A percentile compares a stretch with the other conserved stretches of the same genome.
Evolutionary conservation across 2,797 vertebrate species (phyloP).

Genomic region (Lithobates sylvaticus): DNA sequence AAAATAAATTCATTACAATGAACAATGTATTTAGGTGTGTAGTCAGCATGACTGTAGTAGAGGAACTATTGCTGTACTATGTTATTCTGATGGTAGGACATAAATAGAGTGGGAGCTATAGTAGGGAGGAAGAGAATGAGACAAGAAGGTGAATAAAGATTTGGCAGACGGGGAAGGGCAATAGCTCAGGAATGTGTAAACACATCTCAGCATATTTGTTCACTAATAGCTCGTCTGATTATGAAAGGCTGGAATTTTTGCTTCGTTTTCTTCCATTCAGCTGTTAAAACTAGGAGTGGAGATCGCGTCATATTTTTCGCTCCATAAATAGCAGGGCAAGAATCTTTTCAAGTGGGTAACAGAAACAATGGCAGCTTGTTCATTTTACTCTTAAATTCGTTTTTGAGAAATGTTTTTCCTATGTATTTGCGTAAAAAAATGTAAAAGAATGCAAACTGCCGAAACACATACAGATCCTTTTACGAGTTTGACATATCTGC

Average conservation of each 20-base stretch:
- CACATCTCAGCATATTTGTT: constrained; percentile 61
- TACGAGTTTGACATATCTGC: too few relatives aligned
- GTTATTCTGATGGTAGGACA: constrained; percentile 20
- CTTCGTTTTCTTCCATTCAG: constrained; percentile 52
- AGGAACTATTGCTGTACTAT: not conserved
- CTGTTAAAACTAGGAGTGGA: constrained; percentile 52
- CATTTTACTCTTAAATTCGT: not conserved
- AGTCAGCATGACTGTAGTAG: not conserved
- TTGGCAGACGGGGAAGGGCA: constrained; percentile 57
- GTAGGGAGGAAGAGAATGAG: constrained; percentile 56
- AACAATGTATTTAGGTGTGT: not conserved
- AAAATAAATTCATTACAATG: not conserved
- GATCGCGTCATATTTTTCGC: constrained; percentile 23
- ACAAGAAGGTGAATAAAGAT: constrained; percentile 55
- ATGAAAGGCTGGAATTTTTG: constrained; percentile 62
- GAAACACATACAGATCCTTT: too few relatives aligned
- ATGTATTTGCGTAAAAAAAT: not conserved
- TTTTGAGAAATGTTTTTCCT: not conserved
- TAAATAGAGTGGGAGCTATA: constrained; percentile 36
- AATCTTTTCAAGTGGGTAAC: constrained; percentile 24
- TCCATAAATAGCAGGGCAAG: constrained; percentile 38
- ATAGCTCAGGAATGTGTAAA: constrained; percentile 58
- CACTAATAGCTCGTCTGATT: constrained; percentile 61
- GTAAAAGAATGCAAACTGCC: not conserved
- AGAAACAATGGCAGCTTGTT: not conserved